Evolutionary conservation across 2,888 invertebrate species (phyloP).

Genomic region (Phortica okadai): DNA sequence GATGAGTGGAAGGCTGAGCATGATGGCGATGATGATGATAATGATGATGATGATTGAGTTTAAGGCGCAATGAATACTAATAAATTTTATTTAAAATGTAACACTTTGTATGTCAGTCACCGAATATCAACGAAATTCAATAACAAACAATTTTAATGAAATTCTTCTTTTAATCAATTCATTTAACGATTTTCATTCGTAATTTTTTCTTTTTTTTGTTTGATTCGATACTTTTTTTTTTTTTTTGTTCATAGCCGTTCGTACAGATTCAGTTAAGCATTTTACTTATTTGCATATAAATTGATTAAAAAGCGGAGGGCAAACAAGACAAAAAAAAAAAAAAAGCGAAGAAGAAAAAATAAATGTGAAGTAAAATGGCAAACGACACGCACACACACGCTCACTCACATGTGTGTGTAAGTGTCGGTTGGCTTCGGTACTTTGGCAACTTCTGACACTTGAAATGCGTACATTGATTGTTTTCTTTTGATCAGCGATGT

Average conservation of each 20-base stretch:
- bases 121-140: conserved; percentile 31
- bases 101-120: not conserved
- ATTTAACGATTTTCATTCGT: conserved; percentile 42
- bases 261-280: conserved; percentile 69
- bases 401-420: conserved; percentile 50
- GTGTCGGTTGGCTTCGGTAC: conserved; percentile 28
- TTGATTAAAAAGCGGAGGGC: conserved; percentile 69
- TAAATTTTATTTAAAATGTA: not conserved
- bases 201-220: conserved; percentile 36
- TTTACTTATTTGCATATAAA: conserved; percentile 73
- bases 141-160: conserved; percentile 58
- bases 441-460: conserved; percentile 70
- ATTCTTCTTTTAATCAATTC: conserved; percentile 38
- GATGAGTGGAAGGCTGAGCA: not conserved
- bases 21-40: not conserved
- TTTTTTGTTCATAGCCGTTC: conserved; percentile 21
- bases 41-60: too few relatives aligned
- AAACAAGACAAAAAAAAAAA: conserved; percentile 41
- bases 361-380: conserved; percentile 6
- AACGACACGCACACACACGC: conserved; percentile 26
- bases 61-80: not conserved
- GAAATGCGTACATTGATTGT: conserved; percentile 70
- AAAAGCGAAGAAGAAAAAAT: not conserved
- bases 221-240: conserved; percentile 5
- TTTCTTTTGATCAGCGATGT: conserved; percentile 73